Evolutionary conservation across 2,797 vertebrate species (phyloP).

Genomic region (Pygocentrus nattereri): DNA sequence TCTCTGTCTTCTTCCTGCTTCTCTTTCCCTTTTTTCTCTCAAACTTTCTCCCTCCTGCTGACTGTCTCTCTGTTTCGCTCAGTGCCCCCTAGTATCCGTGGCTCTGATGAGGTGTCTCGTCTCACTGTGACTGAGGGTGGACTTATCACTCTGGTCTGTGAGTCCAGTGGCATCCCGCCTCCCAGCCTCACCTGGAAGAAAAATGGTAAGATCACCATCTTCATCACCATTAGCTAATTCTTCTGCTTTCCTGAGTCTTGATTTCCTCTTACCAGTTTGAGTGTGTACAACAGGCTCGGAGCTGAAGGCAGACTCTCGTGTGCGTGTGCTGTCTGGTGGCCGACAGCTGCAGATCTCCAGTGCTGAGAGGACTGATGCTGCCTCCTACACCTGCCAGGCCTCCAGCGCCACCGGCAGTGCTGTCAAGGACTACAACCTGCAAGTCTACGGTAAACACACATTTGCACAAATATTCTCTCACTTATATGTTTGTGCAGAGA

Average conservation of each 20-base stretch:
- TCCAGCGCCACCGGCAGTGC: slow-evolving; percentile 85
- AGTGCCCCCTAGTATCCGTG: slow-evolving; percentile 91
- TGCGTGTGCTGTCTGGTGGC: slow-evolving; percentile 90
- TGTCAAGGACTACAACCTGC: slow-evolving; percentile 88
- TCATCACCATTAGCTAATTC: background rate
- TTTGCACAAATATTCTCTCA: background rate
- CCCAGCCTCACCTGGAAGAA: slow-evolving; percentile 92
- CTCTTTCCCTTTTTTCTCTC: background rate
- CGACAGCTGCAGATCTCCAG: slow-evolving; percentile 90
- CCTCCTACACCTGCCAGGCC: slow-evolving; percentile 88
- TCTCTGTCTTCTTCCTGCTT: background rate
- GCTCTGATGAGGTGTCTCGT: slow-evolving; percentile 81
- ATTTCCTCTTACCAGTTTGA: slow-evolving; percentile 11
- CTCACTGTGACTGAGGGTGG: slow-evolving; percentile 89
- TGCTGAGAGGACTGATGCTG: slow-evolving; percentile 83
- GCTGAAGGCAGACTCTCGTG: slow-evolving; percentile 76
- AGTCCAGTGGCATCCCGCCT: slow-evolving; percentile 94
- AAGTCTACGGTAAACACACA: slow-evolving; percentile 86
- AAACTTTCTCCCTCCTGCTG: no score
- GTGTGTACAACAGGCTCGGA: slow-evolving; percentile 75
- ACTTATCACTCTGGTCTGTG: slow-evolving; percentile 88
- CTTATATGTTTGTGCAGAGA: background rate
- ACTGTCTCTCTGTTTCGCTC: slow-evolving; percentile 34
- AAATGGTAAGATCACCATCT: slow-evolving; percentile 78
- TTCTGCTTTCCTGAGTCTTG: background rate